phyloP scores from a whole-genome alignment of 2,113 vertebrate genomes.

The Phoxinus phoxinus region DNA sequence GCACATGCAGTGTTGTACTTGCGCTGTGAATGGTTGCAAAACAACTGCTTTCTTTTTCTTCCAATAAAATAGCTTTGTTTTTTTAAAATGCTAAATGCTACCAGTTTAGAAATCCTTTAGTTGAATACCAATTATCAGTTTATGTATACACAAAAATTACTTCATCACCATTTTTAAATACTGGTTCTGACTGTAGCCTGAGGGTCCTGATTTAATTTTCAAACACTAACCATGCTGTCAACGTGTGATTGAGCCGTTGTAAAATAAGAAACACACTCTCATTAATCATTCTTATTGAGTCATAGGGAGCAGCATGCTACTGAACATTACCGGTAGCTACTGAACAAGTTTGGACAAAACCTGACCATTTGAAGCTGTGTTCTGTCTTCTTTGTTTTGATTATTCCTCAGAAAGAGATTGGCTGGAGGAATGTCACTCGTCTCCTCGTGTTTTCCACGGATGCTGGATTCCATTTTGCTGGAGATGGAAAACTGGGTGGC shows the following conservation, averaged over 20 bases:
- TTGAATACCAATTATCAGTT: not conserved
- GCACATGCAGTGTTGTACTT: not conserved
- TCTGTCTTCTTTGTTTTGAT: not conserved
- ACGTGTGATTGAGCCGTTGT: not conserved
- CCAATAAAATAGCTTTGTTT: not conserved
- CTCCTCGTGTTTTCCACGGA: constrained; percentile 96
- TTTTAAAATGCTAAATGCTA: not conserved
- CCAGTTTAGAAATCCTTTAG: not conserved
- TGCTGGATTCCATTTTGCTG: constrained; percentile 96
- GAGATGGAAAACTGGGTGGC: constrained; percentile 95
- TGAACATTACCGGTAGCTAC: not conserved
- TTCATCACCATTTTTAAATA: not conserved
- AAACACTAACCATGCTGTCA: not conserved
- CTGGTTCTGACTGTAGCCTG: not conserved
- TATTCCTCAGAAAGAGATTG: constrained; percentile 75
- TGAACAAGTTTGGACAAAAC: not conserved
- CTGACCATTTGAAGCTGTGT: not conserved
- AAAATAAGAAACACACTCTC: not conserved
- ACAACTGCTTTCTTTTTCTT: not conserved
- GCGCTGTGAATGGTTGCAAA: not conserved
- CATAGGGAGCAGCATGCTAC: not conserved
- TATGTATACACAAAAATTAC: not conserved
- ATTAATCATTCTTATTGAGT: not conserved
- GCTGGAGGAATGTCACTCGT: constrained; percentile 96
- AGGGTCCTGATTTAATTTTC: not conserved